Conservation (phyloP, 2,113 vertebrate genomes). For the Ctenomys sociabilis region DNA sequence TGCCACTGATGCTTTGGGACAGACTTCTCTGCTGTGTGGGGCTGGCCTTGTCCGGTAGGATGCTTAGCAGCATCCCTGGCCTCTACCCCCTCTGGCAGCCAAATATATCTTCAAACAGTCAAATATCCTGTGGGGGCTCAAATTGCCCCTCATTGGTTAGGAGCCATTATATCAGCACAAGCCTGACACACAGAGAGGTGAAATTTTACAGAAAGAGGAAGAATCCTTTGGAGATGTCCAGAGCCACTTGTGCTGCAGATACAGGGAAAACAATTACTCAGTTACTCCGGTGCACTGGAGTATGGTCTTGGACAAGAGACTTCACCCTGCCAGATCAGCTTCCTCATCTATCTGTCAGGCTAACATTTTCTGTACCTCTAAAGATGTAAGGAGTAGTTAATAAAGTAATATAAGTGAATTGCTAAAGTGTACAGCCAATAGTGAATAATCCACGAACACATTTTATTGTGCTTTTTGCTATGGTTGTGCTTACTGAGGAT, state of each 20-base stretch:
- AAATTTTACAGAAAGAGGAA: not conserved
- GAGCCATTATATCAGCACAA: not conserved
- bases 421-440: not conserved
- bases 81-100: not conserved
- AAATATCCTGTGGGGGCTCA: not conserved
- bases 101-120: not conserved
- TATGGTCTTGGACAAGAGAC: not conserved
- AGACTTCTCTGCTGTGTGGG: not conserved
- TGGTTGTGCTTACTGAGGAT: not conserved
- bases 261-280: not conserved
- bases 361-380: not conserved
- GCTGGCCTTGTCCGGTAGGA: accelerated
- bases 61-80: not conserved
- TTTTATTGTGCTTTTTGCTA: not conserved
- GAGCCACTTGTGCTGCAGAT: not conserved
- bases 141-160: not conserved
- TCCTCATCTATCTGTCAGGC: not conserved
- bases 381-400: not conserved
- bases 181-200: not conserved
- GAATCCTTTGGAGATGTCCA: not conserved
- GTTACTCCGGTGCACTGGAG: not conserved
- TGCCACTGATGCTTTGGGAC: not conserved
- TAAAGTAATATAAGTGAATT: not conserved
- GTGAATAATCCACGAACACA: not conserved
- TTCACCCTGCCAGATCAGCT: not conserved